These are phyloP conservation scores for Euclidia mi DNA, from an alignment of 2,888 invertebrate species.

Conservation along the genomic window DNA sequence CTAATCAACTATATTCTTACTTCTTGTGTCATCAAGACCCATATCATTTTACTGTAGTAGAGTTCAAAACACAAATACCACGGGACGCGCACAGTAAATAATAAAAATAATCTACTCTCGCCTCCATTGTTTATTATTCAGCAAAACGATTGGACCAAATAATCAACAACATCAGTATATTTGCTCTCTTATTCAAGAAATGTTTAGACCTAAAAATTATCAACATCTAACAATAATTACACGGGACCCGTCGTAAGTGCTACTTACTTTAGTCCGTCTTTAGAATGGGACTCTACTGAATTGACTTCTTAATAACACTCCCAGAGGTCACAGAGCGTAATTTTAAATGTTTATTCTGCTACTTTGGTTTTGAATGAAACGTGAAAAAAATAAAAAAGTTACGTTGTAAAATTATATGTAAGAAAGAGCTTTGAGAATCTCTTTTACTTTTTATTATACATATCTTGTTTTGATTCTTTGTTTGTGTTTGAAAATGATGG, in stretches of 20 bases:
- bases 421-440: background rate
- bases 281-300: conserved; percentile 50
- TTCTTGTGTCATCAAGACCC: too few relatives aligned
- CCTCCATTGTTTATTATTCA: too few relatives aligned
- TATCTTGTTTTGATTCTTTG: background rate
- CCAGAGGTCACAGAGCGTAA: conserved; percentile 30
- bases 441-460: background rate
- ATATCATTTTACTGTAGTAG: too few relatives aligned
- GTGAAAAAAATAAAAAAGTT: conserved; percentile 39
- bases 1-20: too few relatives aligned
- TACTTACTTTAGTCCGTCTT: background rate
- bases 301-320: conserved; percentile 56
- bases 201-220: too few relatives aligned
- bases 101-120: too few relatives aligned
- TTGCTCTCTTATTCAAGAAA: too few relatives aligned
- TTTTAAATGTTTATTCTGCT: conserved; percentile 52
- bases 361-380: conserved; percentile 34
- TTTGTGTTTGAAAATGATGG: background rate
- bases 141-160: too few relatives aligned
- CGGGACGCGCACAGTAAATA: too few relatives aligned
- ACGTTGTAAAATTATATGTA: conserved; percentile 31
- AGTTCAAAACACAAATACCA: too few relatives aligned
- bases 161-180: too few relatives aligned
- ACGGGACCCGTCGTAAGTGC: background rate
- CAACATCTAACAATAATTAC: too few relatives aligned